Conservation (phyloP, 2,113 vertebrate genomes). For the Mionectes macconnelli region DNA sequence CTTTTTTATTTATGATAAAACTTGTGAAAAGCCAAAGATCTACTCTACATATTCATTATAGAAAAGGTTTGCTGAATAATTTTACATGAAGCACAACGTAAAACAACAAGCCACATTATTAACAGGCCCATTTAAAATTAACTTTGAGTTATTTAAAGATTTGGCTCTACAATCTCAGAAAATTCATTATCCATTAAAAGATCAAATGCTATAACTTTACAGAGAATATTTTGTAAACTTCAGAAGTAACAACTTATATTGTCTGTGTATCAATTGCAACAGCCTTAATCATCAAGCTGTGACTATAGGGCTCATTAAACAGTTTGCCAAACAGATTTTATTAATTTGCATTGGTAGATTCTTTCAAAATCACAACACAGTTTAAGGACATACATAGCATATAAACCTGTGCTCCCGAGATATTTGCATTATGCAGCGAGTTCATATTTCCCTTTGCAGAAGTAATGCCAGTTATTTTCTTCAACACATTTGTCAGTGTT, state of each 20-base stretch:
- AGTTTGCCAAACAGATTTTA: neutral
- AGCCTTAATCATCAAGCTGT: neutral
- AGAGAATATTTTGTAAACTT: neutral
- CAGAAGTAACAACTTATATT: neutral
- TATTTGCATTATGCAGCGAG: neutral
- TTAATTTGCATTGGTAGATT: neutral
- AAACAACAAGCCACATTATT: neutral
- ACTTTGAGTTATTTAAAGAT: neutral
- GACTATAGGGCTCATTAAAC: neutral
- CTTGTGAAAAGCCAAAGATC: neutral
- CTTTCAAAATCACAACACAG: neutral
- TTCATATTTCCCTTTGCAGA: neutral
- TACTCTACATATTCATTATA: neutral
- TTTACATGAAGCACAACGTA: neutral
- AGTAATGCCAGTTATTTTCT: neutral
- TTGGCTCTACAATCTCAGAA: neutral
- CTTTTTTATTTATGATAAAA: constrained; percentile 13
- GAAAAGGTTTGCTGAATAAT: constrained; percentile 21
- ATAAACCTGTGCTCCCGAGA: neutral
- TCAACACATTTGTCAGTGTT: neutral
- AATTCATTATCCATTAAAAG: neutral
- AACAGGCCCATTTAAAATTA: neutral
- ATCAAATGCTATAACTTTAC: neutral
- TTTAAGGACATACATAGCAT: neutral
- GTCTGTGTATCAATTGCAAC: neutral